Percentiles rank a stretch among this genome's conserved stretches.
Conservation (phyloP, 2,113 vertebrate genomes). For the Alaudala cheleensis region DNA sequence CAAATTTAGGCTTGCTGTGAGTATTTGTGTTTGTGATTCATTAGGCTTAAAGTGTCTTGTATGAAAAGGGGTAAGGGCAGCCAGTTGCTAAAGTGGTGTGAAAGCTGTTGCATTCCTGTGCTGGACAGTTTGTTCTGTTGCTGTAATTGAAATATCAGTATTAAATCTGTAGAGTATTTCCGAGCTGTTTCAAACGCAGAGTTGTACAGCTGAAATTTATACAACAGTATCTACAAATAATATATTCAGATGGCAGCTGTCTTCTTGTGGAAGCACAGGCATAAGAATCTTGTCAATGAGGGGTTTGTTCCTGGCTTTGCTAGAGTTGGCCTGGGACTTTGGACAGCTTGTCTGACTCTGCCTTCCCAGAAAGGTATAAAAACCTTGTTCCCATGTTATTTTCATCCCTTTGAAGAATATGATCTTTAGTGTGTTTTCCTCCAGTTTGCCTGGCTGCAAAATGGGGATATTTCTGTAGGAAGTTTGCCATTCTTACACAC, state of each 20-base stretch:
- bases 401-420: neutral
- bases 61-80: neutral
- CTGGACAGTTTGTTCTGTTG: neutral
- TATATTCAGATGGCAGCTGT: neutral
- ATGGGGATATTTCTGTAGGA: neutral
- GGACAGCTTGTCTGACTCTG: neutral
- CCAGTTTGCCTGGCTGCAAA: neutral
- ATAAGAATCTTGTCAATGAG: neutral
- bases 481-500: neutral
- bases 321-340: neutral
- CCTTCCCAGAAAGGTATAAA: neutral
- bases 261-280: neutral
- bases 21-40: neutral
- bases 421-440: neutral
- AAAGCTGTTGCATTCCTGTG: neutral
- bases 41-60: neutral
- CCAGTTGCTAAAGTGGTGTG: neutral
- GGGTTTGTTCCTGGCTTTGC: neutral
- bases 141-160: neutral
- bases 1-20: neutral
- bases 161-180: neutral
- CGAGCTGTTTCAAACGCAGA: neutral
- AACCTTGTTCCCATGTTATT: neutral
- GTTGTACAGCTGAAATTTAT: neutral
- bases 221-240: neutral